Evolutionary conservation across 1,140 invertebrate genomes (phyloP), one percentile per base, ranked within the genome.

Genomic region (Popillia japonica): DNA sequence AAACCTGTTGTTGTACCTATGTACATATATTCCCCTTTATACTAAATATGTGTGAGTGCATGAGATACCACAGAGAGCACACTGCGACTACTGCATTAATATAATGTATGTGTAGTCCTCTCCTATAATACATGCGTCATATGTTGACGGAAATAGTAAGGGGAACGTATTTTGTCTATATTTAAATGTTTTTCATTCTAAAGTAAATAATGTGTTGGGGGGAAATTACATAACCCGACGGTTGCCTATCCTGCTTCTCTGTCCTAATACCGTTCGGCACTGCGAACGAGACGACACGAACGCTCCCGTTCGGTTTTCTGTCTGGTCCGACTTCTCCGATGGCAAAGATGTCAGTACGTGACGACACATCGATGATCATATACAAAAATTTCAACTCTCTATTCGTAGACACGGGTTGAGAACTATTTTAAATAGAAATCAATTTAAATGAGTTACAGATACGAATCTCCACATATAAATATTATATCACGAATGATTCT

Each of bases 181-280:
- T 78, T 78, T 75, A 78, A 78, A 78, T 78, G 72, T 78, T 78
- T 78, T 78, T 73, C 73, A 78, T 78, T 78, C 72, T 78, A 75
- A 75, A 64, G 78, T 78, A 75, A 75, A 79, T 79, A 79, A 80
- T 77, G 75, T 78, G n/a, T 48, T 34, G 44, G 77, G 77, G 77
- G 77, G 77, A 80, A 78, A 80, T 80, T 78, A 80, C 77, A 75
- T 80, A 80, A 80, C 79, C 59, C 79, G 74, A 68, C 77, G 77
- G 79, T 80, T 78, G 77, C 79, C 72, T 78, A 78, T 72, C 20
- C 79, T 73, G 75, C 44, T 59, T 2, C n/a, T 7, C 10, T 20
- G 61, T 9, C 61, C 61, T 11, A 44, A 34, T 34, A 34, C 9
- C 42, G 22, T 34, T 75, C 72, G 64, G 64, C 11, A 9, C 9